These are phyloP conservation scores for Lophotis ruficrista DNA, from an alignment of 2,113 vertebrate species.

Conservation along the genomic window DNA sequence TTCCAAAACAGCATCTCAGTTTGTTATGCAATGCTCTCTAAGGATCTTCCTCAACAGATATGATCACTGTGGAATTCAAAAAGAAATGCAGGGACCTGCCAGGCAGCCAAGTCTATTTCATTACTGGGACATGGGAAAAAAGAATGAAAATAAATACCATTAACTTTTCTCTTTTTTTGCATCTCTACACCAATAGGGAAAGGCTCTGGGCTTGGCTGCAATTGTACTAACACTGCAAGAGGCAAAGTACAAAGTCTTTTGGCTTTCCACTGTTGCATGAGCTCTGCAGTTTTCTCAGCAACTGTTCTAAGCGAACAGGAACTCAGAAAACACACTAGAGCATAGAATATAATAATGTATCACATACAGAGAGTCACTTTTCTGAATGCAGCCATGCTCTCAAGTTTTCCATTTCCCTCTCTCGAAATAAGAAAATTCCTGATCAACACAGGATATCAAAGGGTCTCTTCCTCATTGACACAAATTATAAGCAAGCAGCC, in stretches of 20 bases:
- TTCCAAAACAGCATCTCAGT: neutral
- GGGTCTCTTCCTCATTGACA: neutral
- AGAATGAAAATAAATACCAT: neutral
- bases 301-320: slow-evolving; percentile 16
- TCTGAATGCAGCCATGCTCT: neutral
- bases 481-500: neutral
- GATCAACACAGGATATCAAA: neutral
- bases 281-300: slow-evolving; percentile 54
- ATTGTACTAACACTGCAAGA: slow-evolving; percentile 25
- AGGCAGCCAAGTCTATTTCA: neutral
- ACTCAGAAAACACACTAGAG: slow-evolving; percentile 54
- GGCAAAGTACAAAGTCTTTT: slow-evolving; percentile 24
- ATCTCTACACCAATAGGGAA: slow-evolving; percentile 34
- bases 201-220: slow-evolving; percentile 4
- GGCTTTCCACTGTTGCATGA: slow-evolving; percentile 16
- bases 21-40: neutral
- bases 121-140: neutral
- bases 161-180: neutral
- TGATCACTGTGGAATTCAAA: neutral
- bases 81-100: neutral
- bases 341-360: slow-evolving; percentile 9
- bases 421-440: neutral
- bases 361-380: slow-evolving; percentile 4
- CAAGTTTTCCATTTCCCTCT: slow-evolving; percentile 8
- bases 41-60: neutral